A percentile compares a stretch with the other conserved stretches of the same genome.
These are phyloP conservation scores for Chascanopsetta lugubris DNA, from an alignment of 2,113 vertebrate species.

Conservation along the genomic window DNA sequence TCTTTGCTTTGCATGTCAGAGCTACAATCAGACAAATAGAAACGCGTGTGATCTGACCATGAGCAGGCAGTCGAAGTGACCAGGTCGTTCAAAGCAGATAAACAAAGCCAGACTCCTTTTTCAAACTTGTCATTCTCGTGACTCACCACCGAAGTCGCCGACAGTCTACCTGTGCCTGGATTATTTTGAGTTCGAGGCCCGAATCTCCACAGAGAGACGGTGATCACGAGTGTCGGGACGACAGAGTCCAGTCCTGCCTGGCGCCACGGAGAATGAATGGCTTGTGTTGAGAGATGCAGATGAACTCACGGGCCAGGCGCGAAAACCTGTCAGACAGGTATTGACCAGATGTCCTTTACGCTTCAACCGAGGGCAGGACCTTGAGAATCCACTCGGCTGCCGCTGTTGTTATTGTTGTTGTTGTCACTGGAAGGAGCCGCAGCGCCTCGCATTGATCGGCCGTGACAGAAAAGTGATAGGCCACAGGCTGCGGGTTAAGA, in stretches of 20 bases:
- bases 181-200: too few species aligned
- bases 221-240: not conserved
- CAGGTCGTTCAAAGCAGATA: too few species aligned
- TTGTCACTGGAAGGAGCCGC: constrained; percentile 27
- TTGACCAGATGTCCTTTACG: constrained; percentile 47
- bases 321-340: constrained; percentile 61
- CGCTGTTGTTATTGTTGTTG: constrained; percentile 19
- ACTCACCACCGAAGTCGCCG: too few species aligned
- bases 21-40: too few species aligned
- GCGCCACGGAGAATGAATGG: constrained; percentile 20
- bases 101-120: too few species aligned
- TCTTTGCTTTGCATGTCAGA: too few species aligned
- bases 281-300: not conserved
- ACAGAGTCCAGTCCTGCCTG: constrained; percentile 1
- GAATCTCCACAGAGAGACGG: too few species aligned
- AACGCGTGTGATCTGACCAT: too few species aligned
- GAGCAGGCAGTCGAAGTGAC: too few species aligned
- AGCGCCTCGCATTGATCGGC: constrained; percentile 46
- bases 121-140: too few species aligned
- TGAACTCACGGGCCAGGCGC: constrained; percentile 26
- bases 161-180: too few species aligned
- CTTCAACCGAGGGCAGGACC: constrained; percentile 30
- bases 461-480: constrained; percentile 34
- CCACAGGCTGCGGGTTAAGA: constrained; percentile 1
- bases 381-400: constrained; percentile 39